Percentiles rank a stretch among this genome's conserved stretches.
Evolutionary conservation across 2,888 invertebrate species (phyloP).

Genomic region (Leucophora obtusa): DNA sequence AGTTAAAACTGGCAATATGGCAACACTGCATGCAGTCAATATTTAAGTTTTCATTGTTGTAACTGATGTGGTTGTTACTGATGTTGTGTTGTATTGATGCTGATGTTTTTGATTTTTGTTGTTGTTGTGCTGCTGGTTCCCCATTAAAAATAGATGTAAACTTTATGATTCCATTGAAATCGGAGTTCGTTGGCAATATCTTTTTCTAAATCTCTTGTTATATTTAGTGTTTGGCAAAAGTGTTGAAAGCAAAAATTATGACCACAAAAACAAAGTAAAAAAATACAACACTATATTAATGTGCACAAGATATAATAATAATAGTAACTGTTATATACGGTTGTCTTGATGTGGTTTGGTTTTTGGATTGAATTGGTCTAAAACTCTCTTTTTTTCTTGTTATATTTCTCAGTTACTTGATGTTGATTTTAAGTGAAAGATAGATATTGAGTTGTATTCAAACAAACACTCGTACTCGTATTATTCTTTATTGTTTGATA

Average conservation of each 20-base stretch:
- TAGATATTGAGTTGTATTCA: conserved; percentile 29
- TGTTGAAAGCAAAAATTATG: conserved; percentile 76
- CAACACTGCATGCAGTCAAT: background rate
- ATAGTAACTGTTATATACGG: conserved; percentile 58
- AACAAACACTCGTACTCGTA: background rate
- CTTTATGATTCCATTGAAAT: conserved; percentile 68
- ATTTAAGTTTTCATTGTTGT: background rate
- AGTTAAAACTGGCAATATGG: too few species aligned
- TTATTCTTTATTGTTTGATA: background rate
- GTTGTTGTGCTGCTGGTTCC: conserved; percentile 39
- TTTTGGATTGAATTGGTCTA: background rate
- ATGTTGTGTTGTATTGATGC: conserved; percentile 6
- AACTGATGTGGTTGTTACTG: background rate
- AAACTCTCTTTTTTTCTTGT: background rate
- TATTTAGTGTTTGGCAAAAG: conserved; percentile 66
- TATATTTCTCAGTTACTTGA: conserved; percentile 47
- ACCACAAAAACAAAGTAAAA: conserved; percentile 59
- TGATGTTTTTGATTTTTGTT: background rate
- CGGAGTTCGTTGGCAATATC: conserved; percentile 69
- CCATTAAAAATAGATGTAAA: conserved; percentile 66
- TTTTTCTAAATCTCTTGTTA: conserved; percentile 62
- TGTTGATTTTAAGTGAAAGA: conserved; percentile 58
- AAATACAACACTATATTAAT: conserved; percentile 36
- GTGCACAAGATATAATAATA: conserved; percentile 54
- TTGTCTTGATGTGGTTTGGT: conserved; percentile 8